phyloP scores from a whole-genome alignment of 2,113 vertebrate genomes.

The Platichthys stellatus region DNA sequence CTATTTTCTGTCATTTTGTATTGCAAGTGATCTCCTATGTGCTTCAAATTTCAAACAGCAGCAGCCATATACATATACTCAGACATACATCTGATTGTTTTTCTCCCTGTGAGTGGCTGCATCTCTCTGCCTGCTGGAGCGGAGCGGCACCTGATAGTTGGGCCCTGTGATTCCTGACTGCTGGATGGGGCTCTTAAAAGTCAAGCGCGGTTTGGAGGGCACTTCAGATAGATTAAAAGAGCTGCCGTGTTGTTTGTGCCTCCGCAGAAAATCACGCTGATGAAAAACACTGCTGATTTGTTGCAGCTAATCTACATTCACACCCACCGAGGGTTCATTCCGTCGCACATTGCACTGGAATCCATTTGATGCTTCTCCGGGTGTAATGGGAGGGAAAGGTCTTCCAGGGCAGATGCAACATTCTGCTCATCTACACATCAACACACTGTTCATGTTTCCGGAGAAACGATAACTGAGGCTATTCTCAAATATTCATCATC shows the following conservation, averaged over 20 bases:
- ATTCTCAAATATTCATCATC: neutral
- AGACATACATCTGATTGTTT: neutral
- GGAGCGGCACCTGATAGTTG: constrained; percentile 37
- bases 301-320: constrained; percentile 46
- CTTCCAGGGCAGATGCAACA: constrained; percentile 33
- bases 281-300: constrained; percentile 42
- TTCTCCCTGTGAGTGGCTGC: constrained; percentile 34
- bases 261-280: constrained; percentile 36
- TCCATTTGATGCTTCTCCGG: constrained; percentile 62
- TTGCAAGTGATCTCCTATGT: constrained; percentile 25
- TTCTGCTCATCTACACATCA: constrained; percentile 16
- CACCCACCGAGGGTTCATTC: constrained; percentile 34
- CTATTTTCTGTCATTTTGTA: constrained; percentile 46
- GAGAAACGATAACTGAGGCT: neutral
- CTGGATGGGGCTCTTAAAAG: constrained; percentile 36
- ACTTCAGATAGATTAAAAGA: constrained; percentile 61
- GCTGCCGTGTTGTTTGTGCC: constrained; percentile 50
- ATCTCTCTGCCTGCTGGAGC: constrained; percentile 33
- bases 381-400: constrained; percentile 49
- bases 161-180: constrained; percentile 23
- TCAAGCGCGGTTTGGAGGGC: constrained; percentile 42
- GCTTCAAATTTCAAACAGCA: constrained; percentile 29
- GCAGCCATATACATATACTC: constrained; percentile 10
- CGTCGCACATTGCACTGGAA: constrained; percentile 34
- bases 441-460: neutral